Conservation (phyloP, 2,888 invertebrate genomes). For the Hylaea fasciaria region DNA sequence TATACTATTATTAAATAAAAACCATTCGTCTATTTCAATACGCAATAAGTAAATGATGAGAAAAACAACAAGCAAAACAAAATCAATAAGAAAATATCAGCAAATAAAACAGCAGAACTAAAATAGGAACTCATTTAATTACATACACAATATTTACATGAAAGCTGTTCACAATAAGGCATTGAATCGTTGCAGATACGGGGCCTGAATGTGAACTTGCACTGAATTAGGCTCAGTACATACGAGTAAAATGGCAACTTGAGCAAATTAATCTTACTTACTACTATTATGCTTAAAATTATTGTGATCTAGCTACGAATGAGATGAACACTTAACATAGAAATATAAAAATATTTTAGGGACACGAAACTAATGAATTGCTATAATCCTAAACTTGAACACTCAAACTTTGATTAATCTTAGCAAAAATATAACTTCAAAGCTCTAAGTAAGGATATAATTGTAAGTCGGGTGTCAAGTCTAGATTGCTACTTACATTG, state of each 20-base stretch:
- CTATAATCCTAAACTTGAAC: too few relatives aligned
- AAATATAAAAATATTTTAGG: constrained; percentile 12
- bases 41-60: too few relatives aligned
- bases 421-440: too few relatives aligned
- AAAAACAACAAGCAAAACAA: too few relatives aligned
- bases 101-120: constrained; percentile 61
- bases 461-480: too few relatives aligned
- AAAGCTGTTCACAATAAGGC: constrained; percentile 6
- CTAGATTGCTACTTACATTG: too few relatives aligned
- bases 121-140: constrained; percentile 84
- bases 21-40: too few relatives aligned
- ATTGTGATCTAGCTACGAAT: constrained; percentile 22
- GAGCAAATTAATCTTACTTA: constrained; percentile 71
- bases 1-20: too few relatives aligned
- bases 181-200: background rate
- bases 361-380: too few relatives aligned
- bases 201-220: constrained; percentile 5
- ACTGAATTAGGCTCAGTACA: constrained; percentile 54
- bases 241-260: constrained; percentile 76
- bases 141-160: constrained; percentile 76
- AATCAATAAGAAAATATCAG: constrained; percentile 14
- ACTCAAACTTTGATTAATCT: too few relatives aligned
- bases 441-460: too few relatives aligned
- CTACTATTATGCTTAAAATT: constrained; percentile 37
- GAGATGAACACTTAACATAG: constrained; percentile 17